Evolutionary conservation across 1,140 invertebrate genomes (phyloP).

Genomic region (Heliothis virescens): DNA sequence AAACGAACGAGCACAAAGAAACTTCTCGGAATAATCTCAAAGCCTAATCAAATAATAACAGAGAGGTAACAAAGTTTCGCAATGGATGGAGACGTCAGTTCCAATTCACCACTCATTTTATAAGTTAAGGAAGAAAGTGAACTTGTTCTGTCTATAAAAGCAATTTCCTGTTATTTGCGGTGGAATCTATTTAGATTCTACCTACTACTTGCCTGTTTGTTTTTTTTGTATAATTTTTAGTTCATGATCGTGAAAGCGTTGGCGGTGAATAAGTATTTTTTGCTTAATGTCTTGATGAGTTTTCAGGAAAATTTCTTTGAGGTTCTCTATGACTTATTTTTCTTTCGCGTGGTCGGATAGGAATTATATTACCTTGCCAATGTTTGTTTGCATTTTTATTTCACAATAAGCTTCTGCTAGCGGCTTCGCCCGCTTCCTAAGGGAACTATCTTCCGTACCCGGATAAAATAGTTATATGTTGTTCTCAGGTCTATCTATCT

Average conservation of each 20-base stretch:
- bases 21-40: slow-evolving; percentile 4
- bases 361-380: too few relatives aligned
- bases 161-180: slow-evolving; percentile 24
- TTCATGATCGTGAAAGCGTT: neutral
- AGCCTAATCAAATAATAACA: slow-evolving; percentile 35
- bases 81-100: slow-evolving; percentile 21
- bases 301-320: too few relatives aligned
- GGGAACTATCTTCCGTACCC: too few relatives aligned
- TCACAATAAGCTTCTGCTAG: too few relatives aligned
- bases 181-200: neutral
- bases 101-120: neutral
- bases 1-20: neutral
- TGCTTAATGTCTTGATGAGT: too few relatives aligned
- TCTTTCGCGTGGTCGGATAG: too few relatives aligned
- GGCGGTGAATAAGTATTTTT: neutral
- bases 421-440: too few relatives aligned
- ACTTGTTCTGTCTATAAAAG: slow-evolving; percentile 28
- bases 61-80: neutral
- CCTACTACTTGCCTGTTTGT: neutral
- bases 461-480: too few relatives aligned
- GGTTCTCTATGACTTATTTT: too few relatives aligned
- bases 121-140: slow-evolving; percentile 17
- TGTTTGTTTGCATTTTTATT: too few relatives aligned
- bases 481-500: too few relatives aligned
- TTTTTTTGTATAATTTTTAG: neutral